A percentile compares a stretch with the other conserved stretches of the same genome.
Evolutionary conservation across 2,113 vertebrate species (phyloP).

Genomic region (Merops nubicus): DNA sequence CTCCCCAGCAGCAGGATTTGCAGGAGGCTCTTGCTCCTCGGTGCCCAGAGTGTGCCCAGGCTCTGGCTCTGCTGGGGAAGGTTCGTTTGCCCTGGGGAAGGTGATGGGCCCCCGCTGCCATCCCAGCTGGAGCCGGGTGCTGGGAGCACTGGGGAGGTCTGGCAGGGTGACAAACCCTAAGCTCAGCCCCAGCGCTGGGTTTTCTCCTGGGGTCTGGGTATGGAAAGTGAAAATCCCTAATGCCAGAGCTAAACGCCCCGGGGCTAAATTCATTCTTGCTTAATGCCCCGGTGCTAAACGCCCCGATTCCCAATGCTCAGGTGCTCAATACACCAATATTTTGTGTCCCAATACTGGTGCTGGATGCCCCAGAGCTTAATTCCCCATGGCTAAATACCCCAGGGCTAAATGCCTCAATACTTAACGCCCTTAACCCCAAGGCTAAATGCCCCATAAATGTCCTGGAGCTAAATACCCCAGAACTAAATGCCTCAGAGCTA

Average conservation of each 20-base stretch:
- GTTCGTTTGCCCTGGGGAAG: neutral
- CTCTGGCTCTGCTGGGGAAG: rapidly evolving
- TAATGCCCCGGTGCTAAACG: neutral
- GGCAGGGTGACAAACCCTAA: rapidly evolving
- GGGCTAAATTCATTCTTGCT: neutral
- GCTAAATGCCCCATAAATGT: neutral
- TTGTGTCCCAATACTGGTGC: neutral
- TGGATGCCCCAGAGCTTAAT: neutral
- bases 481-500: neutral
- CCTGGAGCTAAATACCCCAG: neutral
- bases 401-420: no score
- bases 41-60: neutral
- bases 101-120: neutral
- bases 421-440: no score
- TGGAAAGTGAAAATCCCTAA: neutral
- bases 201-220: neutral
- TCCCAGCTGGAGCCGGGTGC: neutral
- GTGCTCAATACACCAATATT: no score
- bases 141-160: neutral
- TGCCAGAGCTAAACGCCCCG: neutral
- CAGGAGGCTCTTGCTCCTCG: neutral
- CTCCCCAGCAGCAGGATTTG: neutral
- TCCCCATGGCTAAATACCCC: neutral
- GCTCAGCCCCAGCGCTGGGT: rapidly evolving
- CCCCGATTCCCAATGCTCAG: no score